Base-by-base conservation (phyloP, 2,888 invertebrate genomes). In the Hermaeophaga mercurialis region DNA sequence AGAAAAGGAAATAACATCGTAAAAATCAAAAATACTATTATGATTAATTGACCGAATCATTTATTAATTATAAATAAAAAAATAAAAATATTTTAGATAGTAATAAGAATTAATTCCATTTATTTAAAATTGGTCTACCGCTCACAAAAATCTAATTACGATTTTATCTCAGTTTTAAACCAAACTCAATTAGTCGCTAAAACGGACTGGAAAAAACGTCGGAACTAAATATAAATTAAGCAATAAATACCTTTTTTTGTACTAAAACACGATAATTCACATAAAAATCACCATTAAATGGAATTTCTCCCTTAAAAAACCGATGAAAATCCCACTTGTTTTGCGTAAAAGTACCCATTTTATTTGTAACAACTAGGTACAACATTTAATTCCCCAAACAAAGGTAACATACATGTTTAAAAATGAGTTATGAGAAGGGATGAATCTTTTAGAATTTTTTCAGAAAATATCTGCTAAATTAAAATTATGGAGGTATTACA, bases 261-360 rank as follows among this genome's bases (percentile, higher is more conserved):
- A 36, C 39, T 45, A 46, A 45, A 38, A 43, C 34, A 52, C 52
- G 43, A 44, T 22, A 39, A 8, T 33, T 34, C 33, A 33, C 50
- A 18, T 39, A 31, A 50, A 50, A 31, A 36, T 52, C 34, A 46
- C 28, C 46, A 22, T 22, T 22, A 22, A 22, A 22, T 3, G 7
- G 22, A 7, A 22, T 22, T 22, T 22, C 7, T 3, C 22, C 28
- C 46, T 54, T 54, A 38, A 46, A 46, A 54, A 46, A 46, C 22
- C 54, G 45, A 46, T 54, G 45, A 46, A 46, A 39, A 34, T 14
- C 46, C 15, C 45, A 54, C 54, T 38, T 46, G 46, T 54, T 46
- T 26, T 46, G 45, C 14, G 39, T 54, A 39, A 54, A 54, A 19
- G 39, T 46, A 28, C n/a, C 54, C 28, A 46, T 46, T 46, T 50